Conservation (phyloP, 1,140 invertebrate species). For the Eciton burchellii region DNA sequence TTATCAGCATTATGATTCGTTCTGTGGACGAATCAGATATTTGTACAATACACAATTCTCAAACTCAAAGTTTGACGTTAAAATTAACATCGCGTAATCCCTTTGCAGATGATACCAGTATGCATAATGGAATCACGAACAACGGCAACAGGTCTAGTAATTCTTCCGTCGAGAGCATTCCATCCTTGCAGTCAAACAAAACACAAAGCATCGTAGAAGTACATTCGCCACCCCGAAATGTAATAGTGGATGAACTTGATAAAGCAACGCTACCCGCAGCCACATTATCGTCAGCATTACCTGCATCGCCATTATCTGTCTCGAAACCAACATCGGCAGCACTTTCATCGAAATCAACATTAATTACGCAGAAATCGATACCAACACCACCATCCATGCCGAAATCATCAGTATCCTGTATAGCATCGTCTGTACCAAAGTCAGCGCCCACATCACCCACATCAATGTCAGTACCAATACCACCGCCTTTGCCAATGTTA, state of each 20-base stretch:
- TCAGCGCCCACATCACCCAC: neutral
- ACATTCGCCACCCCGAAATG: constrained; percentile 32
- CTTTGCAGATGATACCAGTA: constrained; percentile 34
- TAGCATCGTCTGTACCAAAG: neutral
- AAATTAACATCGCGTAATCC: constrained; percentile 18
- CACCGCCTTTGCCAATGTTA: neutral
- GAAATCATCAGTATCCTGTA: neutral
- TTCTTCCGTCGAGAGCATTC: constrained; percentile 24
- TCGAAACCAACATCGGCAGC: neutral
- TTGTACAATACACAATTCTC: neutral
- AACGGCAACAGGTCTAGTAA: constrained; percentile 19
- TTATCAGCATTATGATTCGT: neutral
- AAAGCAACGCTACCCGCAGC: neutral
- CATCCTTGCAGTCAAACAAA: neutral
- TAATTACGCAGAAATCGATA: neutral
- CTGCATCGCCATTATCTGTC: neutral
- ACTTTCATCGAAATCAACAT: neutral
- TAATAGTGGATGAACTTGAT: neutral
- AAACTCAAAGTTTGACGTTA: neutral
- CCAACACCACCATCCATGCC: neutral
- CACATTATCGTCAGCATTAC: neutral
- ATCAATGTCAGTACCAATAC: constrained; percentile 10
- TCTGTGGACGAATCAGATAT: neutral
- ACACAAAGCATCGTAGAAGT: constrained; percentile 49
- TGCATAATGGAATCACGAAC: constrained; percentile 6